These are phyloP conservation scores for Apoderus coryli DNA, from an alignment of 2,888 invertebrate genomes.

Conservation along the genomic window DNA sequence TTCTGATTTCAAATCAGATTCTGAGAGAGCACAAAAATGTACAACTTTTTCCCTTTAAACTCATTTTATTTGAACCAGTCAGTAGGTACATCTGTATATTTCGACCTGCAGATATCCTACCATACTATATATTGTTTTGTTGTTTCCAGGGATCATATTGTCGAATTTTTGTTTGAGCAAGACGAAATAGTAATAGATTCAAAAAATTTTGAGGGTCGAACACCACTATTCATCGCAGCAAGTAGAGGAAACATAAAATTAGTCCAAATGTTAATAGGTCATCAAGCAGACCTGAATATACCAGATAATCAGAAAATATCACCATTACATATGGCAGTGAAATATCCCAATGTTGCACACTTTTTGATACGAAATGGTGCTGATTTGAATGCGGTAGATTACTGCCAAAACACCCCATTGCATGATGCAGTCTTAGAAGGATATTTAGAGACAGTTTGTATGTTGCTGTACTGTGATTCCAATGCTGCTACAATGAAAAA, in stretches of 20 bases:
- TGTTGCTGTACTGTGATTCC: slow-evolving; percentile 24
- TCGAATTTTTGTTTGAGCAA: slow-evolving; percentile 18
- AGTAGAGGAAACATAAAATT: slow-evolving; percentile 14
- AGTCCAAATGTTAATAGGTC: slow-evolving; percentile 17
- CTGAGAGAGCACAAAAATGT: too few relatives aligned
- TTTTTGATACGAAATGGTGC: slow-evolving; percentile 22
- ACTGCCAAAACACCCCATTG: slow-evolving; percentile 20
- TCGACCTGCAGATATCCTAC: too few relatives aligned
- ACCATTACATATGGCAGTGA: slow-evolving; percentile 21
- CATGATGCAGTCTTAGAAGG: slow-evolving; percentile 18
- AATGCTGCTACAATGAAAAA: too few relatives aligned
- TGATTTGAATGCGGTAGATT: slow-evolving; percentile 19
- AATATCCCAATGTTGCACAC: slow-evolving; percentile 15
- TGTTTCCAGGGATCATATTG: slow-evolving; percentile 19
- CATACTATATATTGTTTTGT: too few relatives aligned
- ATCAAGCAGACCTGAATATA: slow-evolving; percentile 21
- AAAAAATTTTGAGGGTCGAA: slow-evolving; percentile 21
- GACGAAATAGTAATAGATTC: slow-evolving; percentile 19
- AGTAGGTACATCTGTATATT: too few relatives aligned
- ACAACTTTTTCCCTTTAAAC: too few relatives aligned
- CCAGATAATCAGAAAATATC: slow-evolving; percentile 18
- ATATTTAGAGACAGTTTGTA: slow-evolving; percentile 20
- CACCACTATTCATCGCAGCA: slow-evolving; percentile 20
- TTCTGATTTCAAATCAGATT: too few relatives aligned
- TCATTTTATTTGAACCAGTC: too few relatives aligned